phyloP scores from a whole-genome alignment of 2,797 vertebrate genomes.

The Crenichthys baileyi region DNA sequence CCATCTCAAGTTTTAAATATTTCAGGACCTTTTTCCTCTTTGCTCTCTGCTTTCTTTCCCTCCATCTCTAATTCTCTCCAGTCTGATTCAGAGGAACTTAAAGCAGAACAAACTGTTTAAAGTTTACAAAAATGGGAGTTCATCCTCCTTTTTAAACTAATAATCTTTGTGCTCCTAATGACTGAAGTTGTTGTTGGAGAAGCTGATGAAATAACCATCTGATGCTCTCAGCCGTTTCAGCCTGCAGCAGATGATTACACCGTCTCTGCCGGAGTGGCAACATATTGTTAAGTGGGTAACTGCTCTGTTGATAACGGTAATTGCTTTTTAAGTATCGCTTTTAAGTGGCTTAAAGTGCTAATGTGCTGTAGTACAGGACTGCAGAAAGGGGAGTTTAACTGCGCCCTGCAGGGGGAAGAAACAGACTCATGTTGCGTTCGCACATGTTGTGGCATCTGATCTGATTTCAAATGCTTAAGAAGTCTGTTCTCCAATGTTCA shows the following conservation, averaged over 20 bases:
- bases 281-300: constrained; percentile 28
- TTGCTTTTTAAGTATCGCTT: constrained; percentile 23
- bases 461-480: neutral
- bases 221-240: constrained; percentile 7
- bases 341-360: constrained; percentile 15
- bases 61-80: neutral
- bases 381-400: neutral
- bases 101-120: neutral
- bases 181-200: neutral
- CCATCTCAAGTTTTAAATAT: too few relatives aligned
- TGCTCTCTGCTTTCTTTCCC: neutral
- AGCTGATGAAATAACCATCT: neutral
- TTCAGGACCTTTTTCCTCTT: too few relatives aligned
- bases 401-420: neutral
- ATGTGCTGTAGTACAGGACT: constrained; percentile 6
- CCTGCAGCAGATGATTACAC: constrained; percentile 21
- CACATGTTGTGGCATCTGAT: neutral
- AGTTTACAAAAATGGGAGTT: neutral
- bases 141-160: neutral
- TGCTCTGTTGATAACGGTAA: constrained; percentile 38
- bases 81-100: neutral
- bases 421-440: neutral
- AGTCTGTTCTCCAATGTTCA: neutral
- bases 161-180: neutral
- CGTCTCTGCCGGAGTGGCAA: constrained; percentile 13